Evolutionary conservation across 2,797 vertebrate genomes (phyloP).

Genomic region (Zalophus californianus): DNA sequence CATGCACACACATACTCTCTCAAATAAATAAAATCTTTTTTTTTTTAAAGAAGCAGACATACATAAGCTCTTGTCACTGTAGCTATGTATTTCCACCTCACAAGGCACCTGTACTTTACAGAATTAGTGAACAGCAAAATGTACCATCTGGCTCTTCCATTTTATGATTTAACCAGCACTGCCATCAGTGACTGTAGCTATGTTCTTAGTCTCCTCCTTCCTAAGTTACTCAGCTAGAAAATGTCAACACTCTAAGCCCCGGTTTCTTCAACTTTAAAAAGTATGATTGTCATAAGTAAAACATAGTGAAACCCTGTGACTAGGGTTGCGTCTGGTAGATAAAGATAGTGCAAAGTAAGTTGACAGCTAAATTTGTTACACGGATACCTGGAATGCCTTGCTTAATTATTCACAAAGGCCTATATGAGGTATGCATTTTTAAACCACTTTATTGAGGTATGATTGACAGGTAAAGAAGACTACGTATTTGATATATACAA

Average conservation of each 20-base stretch:
- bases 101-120: not conserved
- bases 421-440: not conserved
- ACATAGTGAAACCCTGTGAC: not conserved
- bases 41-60: not conserved
- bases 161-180: too few species aligned
- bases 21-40: not conserved
- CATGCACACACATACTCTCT: not conserved
- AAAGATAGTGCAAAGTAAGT: not conserved
- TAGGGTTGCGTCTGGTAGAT: not conserved
- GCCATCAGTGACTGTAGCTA: not conserved
- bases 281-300: not conserved
- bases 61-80: not conserved
- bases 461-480: not conserved
- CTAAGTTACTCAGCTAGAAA: not conserved
- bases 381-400: not conserved
- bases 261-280: not conserved
- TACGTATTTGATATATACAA: not conserved
- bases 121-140: not conserved
- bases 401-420: not conserved
- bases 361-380: not conserved
- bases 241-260: not conserved
- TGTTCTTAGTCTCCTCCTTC: not conserved
- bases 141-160: not conserved
- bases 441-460: not conserved
- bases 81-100: not conserved